These are phyloP conservation scores for Atherinosoma microstoma DNA, from an alignment of 2,797 vertebrate species.

Conservation along the genomic window DNA sequence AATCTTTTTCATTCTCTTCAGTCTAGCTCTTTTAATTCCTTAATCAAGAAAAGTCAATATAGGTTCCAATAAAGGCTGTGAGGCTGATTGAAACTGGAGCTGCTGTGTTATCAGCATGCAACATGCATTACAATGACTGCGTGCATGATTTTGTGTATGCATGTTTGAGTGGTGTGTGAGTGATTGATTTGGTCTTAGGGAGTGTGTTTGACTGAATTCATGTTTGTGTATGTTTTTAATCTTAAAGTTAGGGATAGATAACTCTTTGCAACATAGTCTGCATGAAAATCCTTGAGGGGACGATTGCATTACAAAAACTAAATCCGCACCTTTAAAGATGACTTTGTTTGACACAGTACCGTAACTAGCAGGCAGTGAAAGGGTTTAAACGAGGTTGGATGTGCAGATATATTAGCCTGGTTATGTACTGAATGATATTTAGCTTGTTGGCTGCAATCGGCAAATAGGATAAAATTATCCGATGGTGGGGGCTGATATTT, in stretches of 20 bases:
- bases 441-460: no score
- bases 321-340: no score
- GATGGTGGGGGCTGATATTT: no score
- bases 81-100: slow-evolving; percentile 25
- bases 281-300: no score
- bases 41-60: slow-evolving; percentile 33
- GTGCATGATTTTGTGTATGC: background rate
- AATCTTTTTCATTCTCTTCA: slow-evolving; percentile 12
- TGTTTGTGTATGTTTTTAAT: background rate
- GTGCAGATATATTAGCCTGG: background rate
- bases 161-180: slow-evolving; percentile 19
- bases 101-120: slow-evolving; percentile 12
- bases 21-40: slow-evolving; percentile 12
- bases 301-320: no score
- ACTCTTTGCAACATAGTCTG: no score
- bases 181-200: slow-evolving; percentile 32
- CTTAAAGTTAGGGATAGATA: no score
- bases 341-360: no score
- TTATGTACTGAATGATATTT: background rate
- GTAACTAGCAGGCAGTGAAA: background rate
- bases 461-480: background rate
- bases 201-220: slow-evolving; percentile 47
- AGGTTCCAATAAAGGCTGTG: slow-evolving; percentile 33
- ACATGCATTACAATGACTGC: slow-evolving; percentile 8
- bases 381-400: background rate